Evolutionary conservation across 2,888 invertebrate genomes (phyloP), one percentile per base, ranked within the genome.

Genomic region (Drosophila anomalata): DNA sequence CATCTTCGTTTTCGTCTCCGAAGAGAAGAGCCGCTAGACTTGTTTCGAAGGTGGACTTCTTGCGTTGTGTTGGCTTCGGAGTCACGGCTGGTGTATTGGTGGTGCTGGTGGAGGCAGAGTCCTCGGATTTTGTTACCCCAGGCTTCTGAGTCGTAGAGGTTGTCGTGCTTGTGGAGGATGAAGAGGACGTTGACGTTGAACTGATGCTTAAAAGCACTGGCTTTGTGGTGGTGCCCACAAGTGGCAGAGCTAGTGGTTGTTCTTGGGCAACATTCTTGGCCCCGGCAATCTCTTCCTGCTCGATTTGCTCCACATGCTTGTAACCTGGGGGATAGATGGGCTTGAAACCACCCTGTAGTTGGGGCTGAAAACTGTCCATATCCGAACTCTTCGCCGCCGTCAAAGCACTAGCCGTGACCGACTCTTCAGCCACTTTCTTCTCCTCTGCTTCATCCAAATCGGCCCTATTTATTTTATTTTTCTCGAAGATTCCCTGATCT

Each of bases 311-410:
- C 3, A 84, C 77, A 1, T 81, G 77, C 54, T 80, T 79, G 56
- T 91, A 91, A 26, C 89, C 90, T 0, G 91, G 89, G 31, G 92
- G 91, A 87, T 96, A 96, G 56, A 95, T 94, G 0, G 95, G 95
- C 79, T 94, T 94, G 78, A 95, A 95, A 0, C 95, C 95, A 3
- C 95, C 94, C 75, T 94, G 94, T 17, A 95, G 89, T 78, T 95
- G 94, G 0, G 95, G 95, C 73, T 94, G 94, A 77, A 95, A 95
- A 75, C 93, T 94, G 75, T 95, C 94, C 5, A 94, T 92, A 79
- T 95, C 94, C 77, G 95, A 95, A 63, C 93, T 92, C 59, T 92
- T 93, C 5, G 87, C 87, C 2, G 93, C 92, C 0, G 92, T 91
- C 1, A 92, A 89, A 4, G 91, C 90, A 0, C 65, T 77, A 1